Conservation (phyloP, 2,888 invertebrate genomes). For the Hirtodrosophila cameraria region DNA sequence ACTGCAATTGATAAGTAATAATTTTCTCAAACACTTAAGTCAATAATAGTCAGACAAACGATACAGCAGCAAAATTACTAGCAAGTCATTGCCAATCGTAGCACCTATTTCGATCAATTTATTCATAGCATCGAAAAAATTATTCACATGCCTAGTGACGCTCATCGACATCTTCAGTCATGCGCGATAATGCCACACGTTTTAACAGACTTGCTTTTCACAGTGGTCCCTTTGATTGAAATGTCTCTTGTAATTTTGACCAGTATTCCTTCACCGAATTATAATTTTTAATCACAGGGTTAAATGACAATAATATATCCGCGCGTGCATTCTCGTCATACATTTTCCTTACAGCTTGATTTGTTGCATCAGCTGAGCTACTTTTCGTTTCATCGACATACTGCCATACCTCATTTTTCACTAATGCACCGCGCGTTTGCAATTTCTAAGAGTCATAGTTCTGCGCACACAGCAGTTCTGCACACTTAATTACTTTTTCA, state of each 20-base stretch:
- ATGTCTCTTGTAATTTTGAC: too few species aligned
- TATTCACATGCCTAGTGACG: conserved; percentile 9
- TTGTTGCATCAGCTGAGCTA: not conserved
- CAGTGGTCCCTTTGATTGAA: too few species aligned
- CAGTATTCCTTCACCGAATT: too few species aligned
- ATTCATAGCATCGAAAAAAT: conserved; percentile 22
- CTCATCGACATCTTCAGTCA: not conserved
- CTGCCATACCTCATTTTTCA: not conserved
- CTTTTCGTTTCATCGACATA: not conserved
- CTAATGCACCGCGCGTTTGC: not conserved
- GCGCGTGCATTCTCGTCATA: not conserved
- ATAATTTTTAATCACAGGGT: too few species aligned
- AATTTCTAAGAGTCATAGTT: not conserved
- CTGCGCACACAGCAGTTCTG: too few species aligned
- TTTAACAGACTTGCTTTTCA: too few species aligned
- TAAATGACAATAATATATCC: not conserved
- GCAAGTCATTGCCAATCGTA: conserved; percentile 10
- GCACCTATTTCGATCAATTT: conserved; percentile 17
- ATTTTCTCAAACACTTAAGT: too few species aligned
- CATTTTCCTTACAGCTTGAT: not conserved
- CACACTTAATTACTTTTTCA: too few species aligned
- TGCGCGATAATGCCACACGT: conserved; percentile 8
- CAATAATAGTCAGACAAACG: not conserved
- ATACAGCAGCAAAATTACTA: not conserved
- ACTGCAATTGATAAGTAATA: too few species aligned